Evolutionary conservation across 2,113 vertebrate species (phyloP).

Genomic region (Mastomys coucha): DNA sequence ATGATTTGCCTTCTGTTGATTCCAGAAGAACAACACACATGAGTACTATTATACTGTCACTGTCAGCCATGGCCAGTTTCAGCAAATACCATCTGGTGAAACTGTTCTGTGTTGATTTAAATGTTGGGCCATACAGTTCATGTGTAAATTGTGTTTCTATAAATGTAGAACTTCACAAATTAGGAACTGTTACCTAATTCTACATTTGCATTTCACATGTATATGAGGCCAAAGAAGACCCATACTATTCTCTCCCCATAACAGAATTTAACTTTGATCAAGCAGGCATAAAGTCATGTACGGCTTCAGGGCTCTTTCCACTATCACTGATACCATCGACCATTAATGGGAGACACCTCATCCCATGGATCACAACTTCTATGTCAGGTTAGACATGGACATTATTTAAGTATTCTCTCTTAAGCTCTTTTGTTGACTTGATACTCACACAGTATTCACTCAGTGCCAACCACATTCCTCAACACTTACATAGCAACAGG

Average conservation of each 20-base stretch:
- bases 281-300: background rate
- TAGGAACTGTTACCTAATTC: background rate
- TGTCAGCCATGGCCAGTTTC: background rate
- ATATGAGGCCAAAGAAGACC: background rate
- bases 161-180: background rate
- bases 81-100: background rate
- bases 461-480: background rate
- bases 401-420: background rate
- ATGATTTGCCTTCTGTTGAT: background rate
- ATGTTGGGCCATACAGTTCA: background rate
- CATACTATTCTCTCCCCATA: background rate
- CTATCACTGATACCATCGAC: background rate
- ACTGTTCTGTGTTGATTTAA: background rate
- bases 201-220: background rate
- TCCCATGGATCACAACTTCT: background rate
- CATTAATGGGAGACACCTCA: background rate
- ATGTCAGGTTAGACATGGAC: background rate
- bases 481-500: background rate
- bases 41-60: background rate
- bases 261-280: background rate
- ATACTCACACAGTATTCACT: background rate
- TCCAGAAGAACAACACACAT: background rate
- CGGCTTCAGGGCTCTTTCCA: background rate
- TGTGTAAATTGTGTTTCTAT: background rate
- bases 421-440: background rate